Base-by-base conservation (phyloP, 2,888 invertebrate genomes). In the Heliconius ismenius region DNA sequence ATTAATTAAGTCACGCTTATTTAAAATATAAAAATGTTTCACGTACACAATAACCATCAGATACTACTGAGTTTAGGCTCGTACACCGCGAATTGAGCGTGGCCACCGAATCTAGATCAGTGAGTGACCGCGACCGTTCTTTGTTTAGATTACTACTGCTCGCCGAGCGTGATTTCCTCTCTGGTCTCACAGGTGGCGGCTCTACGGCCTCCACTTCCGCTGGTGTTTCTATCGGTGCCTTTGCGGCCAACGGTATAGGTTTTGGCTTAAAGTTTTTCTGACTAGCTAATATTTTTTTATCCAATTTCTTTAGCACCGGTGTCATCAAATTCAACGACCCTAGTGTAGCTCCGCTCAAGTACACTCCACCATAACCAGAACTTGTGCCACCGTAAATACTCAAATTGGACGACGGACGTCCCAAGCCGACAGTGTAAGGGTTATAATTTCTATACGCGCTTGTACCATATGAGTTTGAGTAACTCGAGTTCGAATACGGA, bases 41-140 rank as follows among this genome's bases (percentile, higher is more conserved):
- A 80, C 97, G 95, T 97, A 98, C 98, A 95, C 95, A 96, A 87
- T 98, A 98, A 94, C 97, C 97, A 92, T 97, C 97, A 79, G 97
- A 97, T 84, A 96, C 96, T 80, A 96, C 93, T 21, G 96, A 96
- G 70, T 95, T 96, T 82, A 96, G 95, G 88, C 96, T 96, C 78
- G 96, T 88, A 4, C 96, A 96, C 75, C 96, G 92, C 81, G 89
- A 94, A 86, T 83, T 94, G 86, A 95, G 91, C 21, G 85, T 83
- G 9, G 84, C 89, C 54, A 85, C 70, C 1, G 87, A 86, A 73
- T 91, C 91, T 73, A 93, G 87, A 13, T 91, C 89, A 77, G 88
- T 91, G 60, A 93, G 89, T 36, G 94, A 94, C 64, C 93, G 88
- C 13, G 94, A 94, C 68, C 91, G 88, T 83, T 94, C 93, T 82